Percentiles rank a stretch among this genome's conserved stretches.
Conservation (phyloP, 2,888 invertebrate genomes). For the Calameuta idolon region DNA sequence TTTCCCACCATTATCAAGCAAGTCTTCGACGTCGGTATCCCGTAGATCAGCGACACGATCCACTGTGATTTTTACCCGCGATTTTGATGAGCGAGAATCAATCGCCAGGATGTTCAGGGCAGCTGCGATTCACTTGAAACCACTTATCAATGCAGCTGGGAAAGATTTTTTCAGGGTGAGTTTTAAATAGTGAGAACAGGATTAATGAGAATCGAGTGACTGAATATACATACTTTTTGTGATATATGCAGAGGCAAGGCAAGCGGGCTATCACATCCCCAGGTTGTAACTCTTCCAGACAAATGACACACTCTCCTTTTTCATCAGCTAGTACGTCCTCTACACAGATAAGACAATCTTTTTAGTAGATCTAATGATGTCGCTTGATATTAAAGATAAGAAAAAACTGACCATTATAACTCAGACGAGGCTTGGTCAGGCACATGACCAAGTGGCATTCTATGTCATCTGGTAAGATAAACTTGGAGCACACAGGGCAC, state of each 20-base stretch:
- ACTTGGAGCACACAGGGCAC: slow-evolving; percentile 99
- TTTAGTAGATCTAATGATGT: neutral
- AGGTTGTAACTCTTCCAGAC: slow-evolving; percentile 94
- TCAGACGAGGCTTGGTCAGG: slow-evolving; percentile 98
- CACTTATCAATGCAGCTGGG: slow-evolving; percentile 98
- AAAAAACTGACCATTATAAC: slow-evolving; percentile 90
- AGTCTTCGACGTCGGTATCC: slow-evolving; percentile 41
- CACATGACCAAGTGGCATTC: slow-evolving; percentile 99
- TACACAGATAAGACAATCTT: slow-evolving; percentile 69
- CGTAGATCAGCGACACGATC: slow-evolving; percentile 50
- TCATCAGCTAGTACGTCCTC: slow-evolving; percentile 97
- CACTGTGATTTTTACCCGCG: slow-evolving; percentile 35
- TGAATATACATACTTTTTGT: slow-evolving; percentile 83
- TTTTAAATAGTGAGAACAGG: neutral
- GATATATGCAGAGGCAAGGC: slow-evolving; percentile 99
- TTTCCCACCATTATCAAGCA: slow-evolving; percentile 27
- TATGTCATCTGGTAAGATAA: slow-evolving; percentile 97
- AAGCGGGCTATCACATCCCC: slow-evolving; percentile 98
- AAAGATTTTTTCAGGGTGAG: slow-evolving; percentile 40
- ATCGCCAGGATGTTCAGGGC: slow-evolving; percentile 98
- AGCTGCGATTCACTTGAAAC: slow-evolving; percentile 99
- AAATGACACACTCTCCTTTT: slow-evolving; percentile 99
- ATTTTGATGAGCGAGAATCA: slow-evolving; percentile 66
- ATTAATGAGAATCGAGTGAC: neutral
- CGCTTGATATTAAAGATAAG: neutral